Base-by-base conservation (phyloP, 2,888 invertebrate species). In the Philereme transversata region DNA sequence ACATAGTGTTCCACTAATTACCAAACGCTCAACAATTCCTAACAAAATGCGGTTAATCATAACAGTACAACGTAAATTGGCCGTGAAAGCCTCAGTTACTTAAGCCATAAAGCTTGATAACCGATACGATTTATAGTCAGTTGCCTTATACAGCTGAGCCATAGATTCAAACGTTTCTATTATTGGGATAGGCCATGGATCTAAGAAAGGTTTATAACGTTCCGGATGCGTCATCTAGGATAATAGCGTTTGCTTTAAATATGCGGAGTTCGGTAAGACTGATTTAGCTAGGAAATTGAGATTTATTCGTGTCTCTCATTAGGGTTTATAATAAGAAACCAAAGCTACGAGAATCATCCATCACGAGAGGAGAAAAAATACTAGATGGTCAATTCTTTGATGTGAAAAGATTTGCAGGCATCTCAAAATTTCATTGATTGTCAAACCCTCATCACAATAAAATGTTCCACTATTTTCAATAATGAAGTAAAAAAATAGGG, bases 51-150 rank as follows among this genome's bases (percentile, higher is more conserved):
- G 64, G 66, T 70, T 70, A 70, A 77, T 75, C 71, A 69, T 74
- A 77, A 74, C 75, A 71, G 71, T 77, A 72, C 65, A 53, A 53
- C 67, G 71, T 73, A 70, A 76, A 78, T 76, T 75, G 75, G 73
- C 69, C 77, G 74, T 76, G 74, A 77, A 77, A 72, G 69, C 67
- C 62, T 69, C 49, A 64, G 64, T 63, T 64, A 66, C 63, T 73
- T 61, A 58, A 66, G 51, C 62, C 70, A 69, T 75, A 75, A 73
- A 70, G 56, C 64, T 67, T 63, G 71, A 70, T 70, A 73, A 60
- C 69, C 69, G 65, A 65, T 66, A 65, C 72, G 69, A 72, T 75
- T 77, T 75, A 74, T 73, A 67, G 69, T 70, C 66, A 51, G 64
- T 67, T 67, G 64, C 63, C 64, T 54, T 62, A 60, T 51, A 47